These are phyloP conservation scores for Ashinkailepas kermadecensis DNA, from an alignment of 2,888 invertebrate genomes.

Conservation along the genomic window DNA sequence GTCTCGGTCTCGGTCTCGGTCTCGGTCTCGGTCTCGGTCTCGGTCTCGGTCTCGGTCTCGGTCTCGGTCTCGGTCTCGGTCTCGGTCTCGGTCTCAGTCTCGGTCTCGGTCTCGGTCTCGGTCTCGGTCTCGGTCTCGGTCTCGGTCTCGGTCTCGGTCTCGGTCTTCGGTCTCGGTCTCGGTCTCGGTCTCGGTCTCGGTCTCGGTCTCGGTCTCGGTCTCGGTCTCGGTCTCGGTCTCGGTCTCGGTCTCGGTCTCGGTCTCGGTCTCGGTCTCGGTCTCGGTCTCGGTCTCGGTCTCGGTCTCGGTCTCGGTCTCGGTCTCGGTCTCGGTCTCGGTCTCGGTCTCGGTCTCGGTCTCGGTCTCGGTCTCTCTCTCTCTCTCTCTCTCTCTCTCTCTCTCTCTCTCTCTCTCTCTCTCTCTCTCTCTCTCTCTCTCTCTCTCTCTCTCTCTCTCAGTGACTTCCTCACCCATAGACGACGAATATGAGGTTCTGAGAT, in stretches of 20 bases:
- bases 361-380: neutral
- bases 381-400: constrained; percentile 1
- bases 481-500: too few species aligned
- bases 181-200: too few species aligned
- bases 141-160: neutral
- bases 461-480: neutral
- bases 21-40: too few species aligned
- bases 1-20: too few species aligned
- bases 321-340: neutral
- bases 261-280: neutral
- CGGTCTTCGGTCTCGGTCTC: neutral
- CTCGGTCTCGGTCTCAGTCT: too few species aligned
- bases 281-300: neutral
- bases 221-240: neutral
- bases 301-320: neutral
- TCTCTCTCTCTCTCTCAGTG: neutral
- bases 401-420: constrained; percentile 5
- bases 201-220: too few species aligned
- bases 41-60: too few species aligned
- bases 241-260: neutral
- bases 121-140: neutral
- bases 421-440: neutral
- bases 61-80: too few species aligned
- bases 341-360: neutral
- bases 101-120: too few species aligned